These are phyloP conservation scores for Gambusia yucatana DNA, from an alignment of 2,797 vertebrate genomes.

Conservation along the genomic window DNA sequence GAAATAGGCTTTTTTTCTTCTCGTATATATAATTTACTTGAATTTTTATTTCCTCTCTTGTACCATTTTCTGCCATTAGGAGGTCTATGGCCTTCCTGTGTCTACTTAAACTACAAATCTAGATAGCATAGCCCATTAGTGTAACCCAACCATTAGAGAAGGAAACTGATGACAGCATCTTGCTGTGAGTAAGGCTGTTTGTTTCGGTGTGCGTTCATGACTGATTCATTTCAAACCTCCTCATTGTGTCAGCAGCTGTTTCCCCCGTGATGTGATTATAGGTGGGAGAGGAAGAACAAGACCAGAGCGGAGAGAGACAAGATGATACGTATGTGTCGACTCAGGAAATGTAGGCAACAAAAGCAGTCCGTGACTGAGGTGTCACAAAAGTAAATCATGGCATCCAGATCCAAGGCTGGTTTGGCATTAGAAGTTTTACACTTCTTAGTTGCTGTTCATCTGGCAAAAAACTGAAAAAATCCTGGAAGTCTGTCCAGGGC, in stretches of 20 bases:
- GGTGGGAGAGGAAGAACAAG: slow-evolving; percentile 32
- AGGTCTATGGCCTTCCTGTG: background rate
- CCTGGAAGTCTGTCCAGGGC: background rate
- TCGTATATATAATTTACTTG: background rate
- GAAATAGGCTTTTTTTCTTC: background rate
- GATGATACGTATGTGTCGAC: slow-evolving; percentile 13
- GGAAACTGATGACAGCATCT: slow-evolving; percentile 44
- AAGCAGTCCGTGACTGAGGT: background rate
- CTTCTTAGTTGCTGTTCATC: background rate
- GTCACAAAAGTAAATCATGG: background rate
- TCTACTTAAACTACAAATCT: background rate
- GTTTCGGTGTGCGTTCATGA: slow-evolving; percentile 30
- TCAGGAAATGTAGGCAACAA: slow-evolving; percentile 4
- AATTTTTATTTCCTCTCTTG: background rate
- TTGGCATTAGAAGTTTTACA: background rate
- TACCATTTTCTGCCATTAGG: background rate
- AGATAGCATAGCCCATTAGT: slow-evolving; percentile 35
- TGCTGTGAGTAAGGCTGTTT: slow-evolving; percentile 36
- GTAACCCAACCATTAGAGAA: slow-evolving; percentile 20
- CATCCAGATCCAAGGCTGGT: background rate
- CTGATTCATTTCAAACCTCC: slow-evolving; percentile 49
- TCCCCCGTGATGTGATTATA: slow-evolving; percentile 52
- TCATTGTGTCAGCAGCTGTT: slow-evolving; percentile 62
- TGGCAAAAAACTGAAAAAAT: background rate
- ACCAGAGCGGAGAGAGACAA: slow-evolving; percentile 16